phyloP scores from a whole-genome alignment of 2,113 vertebrate genomes.

The Brachirus orientalis region DNA sequence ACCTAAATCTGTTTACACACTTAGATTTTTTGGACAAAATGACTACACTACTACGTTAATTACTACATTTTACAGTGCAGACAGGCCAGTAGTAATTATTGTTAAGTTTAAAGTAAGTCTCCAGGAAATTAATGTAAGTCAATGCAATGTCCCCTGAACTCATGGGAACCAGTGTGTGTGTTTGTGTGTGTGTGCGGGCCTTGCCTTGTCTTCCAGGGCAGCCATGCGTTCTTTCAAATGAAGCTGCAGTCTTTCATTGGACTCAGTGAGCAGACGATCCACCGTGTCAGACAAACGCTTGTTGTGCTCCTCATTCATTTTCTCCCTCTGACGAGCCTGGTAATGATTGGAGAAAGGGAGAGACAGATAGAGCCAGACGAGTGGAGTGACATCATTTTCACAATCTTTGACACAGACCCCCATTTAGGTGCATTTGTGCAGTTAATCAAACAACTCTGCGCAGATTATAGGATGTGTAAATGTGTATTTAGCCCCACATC shows the following conservation, averaged over 20 bases:
- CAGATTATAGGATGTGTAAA: slow-evolving; percentile 56
- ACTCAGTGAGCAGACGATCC: slow-evolving; percentile 94
- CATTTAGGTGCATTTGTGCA: slow-evolving; percentile 49
- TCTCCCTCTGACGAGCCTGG: slow-evolving; percentile 96
- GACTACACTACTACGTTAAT: too few relatives aligned
- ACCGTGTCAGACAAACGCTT: slow-evolving; percentile 94
- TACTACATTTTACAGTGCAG: too few relatives aligned
- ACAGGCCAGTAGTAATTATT: too few relatives aligned
- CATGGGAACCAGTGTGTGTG: too few relatives aligned
- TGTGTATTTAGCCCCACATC: slow-evolving; percentile 44
- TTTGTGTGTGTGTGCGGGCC: slow-evolving; percentile 5
- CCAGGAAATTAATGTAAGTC: too few relatives aligned
- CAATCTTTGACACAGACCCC: slow-evolving; percentile 45
- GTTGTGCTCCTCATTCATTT: slow-evolving; percentile 99
- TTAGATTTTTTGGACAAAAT: too few relatives aligned
- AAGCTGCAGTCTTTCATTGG: slow-evolving; percentile 94
- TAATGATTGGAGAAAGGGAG: slow-evolving; percentile 2
- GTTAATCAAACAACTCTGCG: slow-evolving; percentile 58
- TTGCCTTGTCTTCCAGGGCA: slow-evolving; percentile 92
- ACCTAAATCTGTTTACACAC: too few relatives aligned
- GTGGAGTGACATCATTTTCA: slow-evolving; percentile 37
- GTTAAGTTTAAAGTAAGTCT: too few relatives aligned
- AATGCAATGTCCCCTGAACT: too few relatives aligned
- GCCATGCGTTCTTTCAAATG: slow-evolving; percentile 97
- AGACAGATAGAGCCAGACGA: slow-evolving; percentile 17